phyloP scores from a whole-genome alignment of 37 sponge, comb jelly and placozoan genomes.

The Mnemiopsis leidyi region DNA sequence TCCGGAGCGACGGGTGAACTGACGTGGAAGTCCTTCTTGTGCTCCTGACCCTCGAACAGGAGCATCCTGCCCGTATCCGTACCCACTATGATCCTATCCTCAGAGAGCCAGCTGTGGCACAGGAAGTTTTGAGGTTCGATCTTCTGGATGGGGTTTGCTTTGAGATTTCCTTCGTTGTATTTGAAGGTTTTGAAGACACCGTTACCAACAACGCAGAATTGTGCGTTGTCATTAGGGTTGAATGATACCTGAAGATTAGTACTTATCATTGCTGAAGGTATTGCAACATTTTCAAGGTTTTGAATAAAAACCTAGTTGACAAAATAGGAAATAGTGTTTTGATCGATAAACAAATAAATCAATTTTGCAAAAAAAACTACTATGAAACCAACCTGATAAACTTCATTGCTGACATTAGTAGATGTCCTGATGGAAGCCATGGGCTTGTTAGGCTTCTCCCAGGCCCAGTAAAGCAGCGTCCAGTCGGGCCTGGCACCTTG shows the following conservation, averaged over 20 bases:
- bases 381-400: conserved; percentile 87
- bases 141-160: conserved; percentile 83
- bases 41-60: conserved; percentile 88
- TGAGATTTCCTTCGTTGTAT: conserved; percentile 86
- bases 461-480: conserved; percentile 88
- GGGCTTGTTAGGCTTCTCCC: conserved; percentile 89
- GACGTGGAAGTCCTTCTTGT: conserved; percentile 80
- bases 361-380: no score
- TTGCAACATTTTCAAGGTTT: neutral
- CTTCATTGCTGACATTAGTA: conserved; percentile 68
- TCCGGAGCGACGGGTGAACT: neutral
- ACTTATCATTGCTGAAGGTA: neutral
- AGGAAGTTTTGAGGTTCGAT: conserved; percentile 84
- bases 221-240: conserved; percentile 96
- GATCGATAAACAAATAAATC: no score
- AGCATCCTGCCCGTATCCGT: conserved; percentile 81
- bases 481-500: conserved; percentile 75
- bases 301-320: neutral
- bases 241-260: conserved; percentile 90
- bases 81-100: conserved; percentile 80
- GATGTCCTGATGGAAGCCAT: conserved; percentile 84
- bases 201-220: conserved; percentile 86
- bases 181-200: conserved; percentile 88
- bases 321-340: neutral
- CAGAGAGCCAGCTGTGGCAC: conserved; percentile 89